A percentile compares a stretch with the other conserved stretches of the same genome.
phyloP scores from a whole-genome alignment of 2,797 vertebrate species.

The Urocyon cinereoargenteus region DNA sequence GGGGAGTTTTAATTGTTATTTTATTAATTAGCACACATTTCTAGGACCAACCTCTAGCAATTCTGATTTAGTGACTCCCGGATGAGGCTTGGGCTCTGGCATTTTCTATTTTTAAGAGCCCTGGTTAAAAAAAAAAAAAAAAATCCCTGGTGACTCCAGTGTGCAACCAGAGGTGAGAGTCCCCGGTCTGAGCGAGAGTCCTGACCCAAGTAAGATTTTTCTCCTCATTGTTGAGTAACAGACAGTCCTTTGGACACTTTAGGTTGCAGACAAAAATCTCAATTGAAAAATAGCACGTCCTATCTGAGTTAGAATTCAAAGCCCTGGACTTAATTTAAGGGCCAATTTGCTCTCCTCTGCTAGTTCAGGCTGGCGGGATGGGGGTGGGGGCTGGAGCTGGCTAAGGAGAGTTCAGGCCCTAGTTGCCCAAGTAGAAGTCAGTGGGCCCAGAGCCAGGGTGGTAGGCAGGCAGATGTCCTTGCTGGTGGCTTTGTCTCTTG shows the following conservation, averaged over 20 bases:
- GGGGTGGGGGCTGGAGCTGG: not conserved
- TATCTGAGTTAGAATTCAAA: not conserved
- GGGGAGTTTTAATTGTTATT: not conserved
- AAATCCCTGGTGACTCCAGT: not conserved
- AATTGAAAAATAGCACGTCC: not conserved
- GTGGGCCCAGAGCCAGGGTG: rapidly evolving
- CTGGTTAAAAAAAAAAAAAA: not conserved
- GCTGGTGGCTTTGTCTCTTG: not conserved
- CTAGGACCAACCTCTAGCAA: not conserved
- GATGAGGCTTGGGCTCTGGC: not conserved
- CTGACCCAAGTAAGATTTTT: not conserved
- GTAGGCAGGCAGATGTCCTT: not conserved
- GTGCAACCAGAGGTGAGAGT: not conserved
- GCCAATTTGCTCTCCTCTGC: not conserved
- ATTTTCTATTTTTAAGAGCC: constrained; percentile 10
- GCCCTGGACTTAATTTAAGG: not conserved
- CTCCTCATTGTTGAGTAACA: not conserved
- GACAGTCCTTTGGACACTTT: not conserved
- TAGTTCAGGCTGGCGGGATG: not conserved
- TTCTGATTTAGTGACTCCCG: not conserved
- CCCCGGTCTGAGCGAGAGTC: not conserved
- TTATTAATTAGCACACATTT: not conserved
- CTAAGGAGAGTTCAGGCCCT: not conserved
- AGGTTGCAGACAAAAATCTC: not conserved
- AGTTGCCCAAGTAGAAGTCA: not conserved